Evolutionary conservation across 2,797 vertebrate genomes (phyloP), one percentile per base, ranked within the genome.

Genomic region (Limnodromus scolopaceus): DNA sequence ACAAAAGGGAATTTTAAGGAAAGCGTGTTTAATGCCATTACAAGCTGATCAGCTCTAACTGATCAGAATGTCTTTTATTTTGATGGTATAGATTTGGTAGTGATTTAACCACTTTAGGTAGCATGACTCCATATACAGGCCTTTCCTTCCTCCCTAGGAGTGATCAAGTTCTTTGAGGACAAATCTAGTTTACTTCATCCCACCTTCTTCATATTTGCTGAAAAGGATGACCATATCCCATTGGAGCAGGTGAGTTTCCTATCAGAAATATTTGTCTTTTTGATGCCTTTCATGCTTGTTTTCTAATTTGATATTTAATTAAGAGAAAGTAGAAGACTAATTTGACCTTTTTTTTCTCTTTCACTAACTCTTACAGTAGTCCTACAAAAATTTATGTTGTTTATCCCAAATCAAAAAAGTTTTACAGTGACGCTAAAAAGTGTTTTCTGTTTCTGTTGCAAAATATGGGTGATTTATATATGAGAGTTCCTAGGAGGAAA

Each of bases 121-220:
- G 18, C 54, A 24, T 38, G 48, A 65, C 11, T 41, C 16, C 28
- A 3, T 16, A 9, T 43, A 20, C 28, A 9, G 23, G 12, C 22
- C 24, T 63, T 22, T 69, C 3, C 16, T 69, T 24, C n/a, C 63
- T 76, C 39, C 61, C 38, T 94, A 99, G 99, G 99, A 69, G 98
- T 99, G 46, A 74, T 99, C 70, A 97, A 61, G 25, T 98, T 98
- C 27, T 96, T 89, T 20, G 99, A 99, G 3, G 98, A 99, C 19
- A 86, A 93, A 15, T 98, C 98, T 71, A 96, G 66, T 25, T 95
- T 99, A 48, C 98, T 98, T 94, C 98, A 98, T 91, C 99, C 99
- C 15, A 99, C 99, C 0, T 96, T 99, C 76, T 99, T 99, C 78
- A 98, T 99, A 96, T 99, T 99, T 97, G 99, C 71, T 4, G 99